Base-by-base conservation (phyloP, 53 echinoderm and acorn worm genomes). In the Antedon mediterranea region DNA sequence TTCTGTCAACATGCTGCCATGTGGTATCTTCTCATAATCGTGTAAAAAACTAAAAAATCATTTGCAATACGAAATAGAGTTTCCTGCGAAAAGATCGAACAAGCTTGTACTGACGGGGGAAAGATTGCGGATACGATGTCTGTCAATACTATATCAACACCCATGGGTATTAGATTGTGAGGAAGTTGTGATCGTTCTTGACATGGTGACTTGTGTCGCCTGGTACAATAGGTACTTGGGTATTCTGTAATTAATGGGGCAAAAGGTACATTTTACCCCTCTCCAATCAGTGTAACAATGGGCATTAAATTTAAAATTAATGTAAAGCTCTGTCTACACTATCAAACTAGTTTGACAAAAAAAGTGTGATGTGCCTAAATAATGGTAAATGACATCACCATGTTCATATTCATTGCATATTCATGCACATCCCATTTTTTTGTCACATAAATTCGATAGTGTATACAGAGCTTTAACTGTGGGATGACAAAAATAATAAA, bases 201-300 rank as follows among this genome's bases (percentile, higher is more conserved):
- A 18, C 57, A 57, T 57, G 57, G 57, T 57, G 57, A 57, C 57
- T 57, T 57, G 57, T 57, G 57, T 57, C 20, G 57, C 15, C 57
- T 57, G 57, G 57, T 57, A 57, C 57, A 57, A 57, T 57, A 57
- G 57, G 57, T 57, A 57, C 57, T 57, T 57, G 57, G 57, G 57
- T 57, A 57, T 57, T 26, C 23, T 57, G 57, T 57, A 26, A 57
- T 57, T 18, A 57, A 23, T 23, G 57, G 23, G 20, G 1, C 57
- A 57, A 57, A 23, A 23, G 57, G 57, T 2, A 57, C 57, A 57
- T 57, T 57, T 57, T 57, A 6, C 7, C 57, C 57, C 57, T 23
- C 37, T 11, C 37, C 4, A 37, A 4, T 37, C 4, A 4, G 4
- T 37, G 4, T 37, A 4, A 4, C 37, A 6, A n/a, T n/a, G n/a